A percentile compares a stretch with the other conserved stretches of the same genome.
Conservation (phyloP, 2,888 invertebrate species). For the Plagodis pulveraria region DNA sequence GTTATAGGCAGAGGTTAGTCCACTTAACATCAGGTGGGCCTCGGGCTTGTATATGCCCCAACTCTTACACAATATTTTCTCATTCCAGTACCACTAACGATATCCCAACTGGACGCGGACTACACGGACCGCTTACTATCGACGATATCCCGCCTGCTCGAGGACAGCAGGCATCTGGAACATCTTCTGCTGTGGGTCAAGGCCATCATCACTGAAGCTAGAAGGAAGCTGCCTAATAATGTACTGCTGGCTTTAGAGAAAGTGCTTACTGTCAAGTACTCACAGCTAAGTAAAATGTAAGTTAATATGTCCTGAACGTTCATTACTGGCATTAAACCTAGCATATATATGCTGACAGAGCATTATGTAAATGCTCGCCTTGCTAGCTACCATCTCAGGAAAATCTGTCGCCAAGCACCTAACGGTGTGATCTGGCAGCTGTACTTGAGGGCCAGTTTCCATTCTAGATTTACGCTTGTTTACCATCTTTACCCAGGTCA, state of each 20-base stretch:
- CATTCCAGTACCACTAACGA: constrained; percentile 90
- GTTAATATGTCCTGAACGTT: constrained; percentile 52
- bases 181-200: constrained; percentile 94
- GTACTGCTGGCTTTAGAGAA: constrained; percentile 91
- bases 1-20: too few relatives aligned
- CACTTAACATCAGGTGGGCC: too few relatives aligned
- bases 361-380: too few relatives aligned
- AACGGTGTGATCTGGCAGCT: too few relatives aligned
- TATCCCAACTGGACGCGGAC: constrained; percentile 87
- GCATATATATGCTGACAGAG: too few relatives aligned
- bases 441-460: too few relatives aligned
- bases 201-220: constrained; percentile 87
- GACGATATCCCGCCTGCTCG: constrained; percentile 89
- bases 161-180: constrained; percentile 92
- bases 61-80: neutral
- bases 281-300: constrained; percentile 94
- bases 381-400: too few relatives aligned
- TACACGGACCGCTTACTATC: constrained; percentile 91
- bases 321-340: too few relatives aligned
- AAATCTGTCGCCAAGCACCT: too few relatives aligned
- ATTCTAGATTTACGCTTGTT: too few relatives aligned
- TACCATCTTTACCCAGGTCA: too few relatives aligned
- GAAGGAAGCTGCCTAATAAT: constrained; percentile 86
- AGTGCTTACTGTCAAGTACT: constrained; percentile 90
- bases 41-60: too few relatives aligned